Percentiles rank a stretch among this genome's conserved stretches.
Evolutionary conservation across 2,113 vertebrate species (phyloP).

Genomic region (Motacilla tschutschensis): DNA sequence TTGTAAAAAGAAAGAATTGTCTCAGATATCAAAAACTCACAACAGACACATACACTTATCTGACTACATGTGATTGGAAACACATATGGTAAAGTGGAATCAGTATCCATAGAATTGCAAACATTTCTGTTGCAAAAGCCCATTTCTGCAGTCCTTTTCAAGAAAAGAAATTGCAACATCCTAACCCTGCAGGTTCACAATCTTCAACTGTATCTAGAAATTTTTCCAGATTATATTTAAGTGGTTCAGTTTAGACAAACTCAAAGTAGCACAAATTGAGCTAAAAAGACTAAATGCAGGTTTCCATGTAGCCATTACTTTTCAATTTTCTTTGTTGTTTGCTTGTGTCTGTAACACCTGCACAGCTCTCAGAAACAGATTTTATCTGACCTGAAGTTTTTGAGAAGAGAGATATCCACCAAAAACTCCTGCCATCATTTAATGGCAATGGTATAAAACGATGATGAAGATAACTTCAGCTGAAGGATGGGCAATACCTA

Average conservation of each 20-base stretch:
- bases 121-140: background rate
- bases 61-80: background rate
- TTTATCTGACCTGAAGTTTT: background rate
- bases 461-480: background rate
- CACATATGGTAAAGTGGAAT: rapidly evolving
- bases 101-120: background rate
- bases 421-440: background rate
- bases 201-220: background rate
- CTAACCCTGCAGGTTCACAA: background rate
- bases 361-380: background rate
- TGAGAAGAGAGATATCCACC: background rate
- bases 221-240: background rate
- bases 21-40: background rate
- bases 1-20: background rate
- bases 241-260: background rate
- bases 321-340: background rate
- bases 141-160: background rate
- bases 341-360: background rate
- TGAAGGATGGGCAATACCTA: background rate
- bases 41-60: background rate
- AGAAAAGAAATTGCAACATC: background rate
- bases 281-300: background rate
- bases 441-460: background rate
- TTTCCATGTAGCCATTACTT: background rate
- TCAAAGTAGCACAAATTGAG: background rate